Base-by-base conservation (phyloP, 2,113 vertebrate genomes). In the Callipepla californica region DNA sequence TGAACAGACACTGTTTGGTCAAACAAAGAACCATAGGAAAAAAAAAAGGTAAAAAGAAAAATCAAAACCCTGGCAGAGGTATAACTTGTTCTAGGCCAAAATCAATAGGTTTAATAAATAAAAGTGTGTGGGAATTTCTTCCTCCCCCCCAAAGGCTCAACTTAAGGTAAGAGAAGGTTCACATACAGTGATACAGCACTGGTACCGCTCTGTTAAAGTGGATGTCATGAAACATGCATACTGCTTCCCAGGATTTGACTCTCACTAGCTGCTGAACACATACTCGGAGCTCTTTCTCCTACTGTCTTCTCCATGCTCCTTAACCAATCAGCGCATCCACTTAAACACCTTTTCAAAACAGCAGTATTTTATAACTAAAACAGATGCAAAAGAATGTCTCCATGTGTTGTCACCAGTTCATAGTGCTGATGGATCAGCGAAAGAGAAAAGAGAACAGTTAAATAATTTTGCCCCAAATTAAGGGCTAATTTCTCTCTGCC, bases 1-100 rank as follows among this genome's bases (percentile, higher is more conserved):
- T 45, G 50, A 96, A 58, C 50, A 94, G 86, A 76, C 87, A 53
- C 72, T 53, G 87, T 58, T 90, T 93, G 85, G 85, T 80, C 32
- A 42, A 67, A 96, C 20, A 82, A 85, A 59, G 47, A 92, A 53
- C 22, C 68, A 77, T 13, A 73, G 68, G 17, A 82, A 96, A 55
- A 83, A 66, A 44, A 32, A 28, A 36, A 36, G 36, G 7, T 36
- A 36, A 82, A 96, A 83, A 66, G 40, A 32, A 28, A 73, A 17
- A 57, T 30, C 23, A 80, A 91, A 90, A 90, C 45, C 57, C 42
- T 88, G 62, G 59, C 87, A 96, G 86, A 45, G 51, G 53, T 89
- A 93, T 92, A 82, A 93, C 38, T 34, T 63, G 50, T 87, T 95
- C 83, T 45, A 38, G 88, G 62, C 65, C 68, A 79, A 67, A 36